Conservation (phyloP, 2,888 invertebrate genomes). For the Drosophila neonasuta region DNA sequence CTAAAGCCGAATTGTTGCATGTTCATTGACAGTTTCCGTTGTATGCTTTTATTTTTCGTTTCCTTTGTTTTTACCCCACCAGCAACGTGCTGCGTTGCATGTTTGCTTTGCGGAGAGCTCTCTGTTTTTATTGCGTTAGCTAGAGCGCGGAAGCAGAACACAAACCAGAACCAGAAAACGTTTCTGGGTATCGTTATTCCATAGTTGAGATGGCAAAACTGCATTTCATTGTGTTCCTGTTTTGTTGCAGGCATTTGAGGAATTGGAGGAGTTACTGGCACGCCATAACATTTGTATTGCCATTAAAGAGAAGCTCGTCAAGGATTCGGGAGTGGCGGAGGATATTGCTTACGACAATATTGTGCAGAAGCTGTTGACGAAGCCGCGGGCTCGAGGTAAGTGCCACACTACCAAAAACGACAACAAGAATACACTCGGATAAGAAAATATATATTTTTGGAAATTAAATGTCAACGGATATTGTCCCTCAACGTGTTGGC, state of each 20-base stretch:
- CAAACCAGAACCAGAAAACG: neutral
- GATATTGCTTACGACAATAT: constrained; percentile 94
- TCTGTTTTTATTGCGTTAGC: constrained; percentile 36
- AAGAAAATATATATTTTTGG: constrained; percentile 12
- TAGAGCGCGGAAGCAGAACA: constrained; percentile 11
- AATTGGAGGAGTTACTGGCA: constrained; percentile 92
- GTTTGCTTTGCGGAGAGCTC: constrained; percentile 37
- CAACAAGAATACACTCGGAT: neutral
- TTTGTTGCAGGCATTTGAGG: constrained; percentile 91
- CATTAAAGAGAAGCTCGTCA: constrained; percentile 95
- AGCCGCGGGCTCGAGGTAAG: constrained; percentile 94
- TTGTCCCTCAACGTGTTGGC: constrained; percentile 7
- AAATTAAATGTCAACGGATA: constrained; percentile 56
- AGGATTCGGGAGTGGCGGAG: constrained; percentile 96
- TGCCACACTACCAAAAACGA: constrained; percentile 32
- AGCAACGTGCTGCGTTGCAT: constrained; percentile 14
- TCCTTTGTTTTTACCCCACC: neutral
- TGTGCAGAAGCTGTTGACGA: constrained; percentile 91
- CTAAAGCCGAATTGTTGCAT: constrained; percentile 12
- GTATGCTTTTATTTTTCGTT: constrained; percentile 1
- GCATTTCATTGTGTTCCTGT: constrained; percentile 27
- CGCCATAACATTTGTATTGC: constrained; percentile 95
- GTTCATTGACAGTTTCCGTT: constrained; percentile 15
- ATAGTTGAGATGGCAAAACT: constrained; percentile 14
- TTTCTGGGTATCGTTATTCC: neutral